A percentile compares a stretch with the other conserved stretches of the same genome.
Evolutionary conservation across 1,140 invertebrate genomes (phyloP).

Genomic region (Lineus longissimus): DNA sequence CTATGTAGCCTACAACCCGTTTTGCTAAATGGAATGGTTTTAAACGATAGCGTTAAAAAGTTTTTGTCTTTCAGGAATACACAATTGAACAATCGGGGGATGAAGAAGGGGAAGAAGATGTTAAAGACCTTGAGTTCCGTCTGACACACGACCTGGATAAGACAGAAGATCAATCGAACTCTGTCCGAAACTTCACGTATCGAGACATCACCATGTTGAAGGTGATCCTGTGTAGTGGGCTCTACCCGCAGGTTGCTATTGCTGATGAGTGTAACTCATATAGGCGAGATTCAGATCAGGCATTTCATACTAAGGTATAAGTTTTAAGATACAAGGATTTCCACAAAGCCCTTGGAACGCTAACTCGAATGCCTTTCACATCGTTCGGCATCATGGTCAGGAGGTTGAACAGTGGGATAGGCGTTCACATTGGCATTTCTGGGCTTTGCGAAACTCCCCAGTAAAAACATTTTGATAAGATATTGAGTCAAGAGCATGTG

Average conservation of each 20-base stretch:
- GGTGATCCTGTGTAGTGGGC: slow-evolving; percentile 81
- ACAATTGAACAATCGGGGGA: slow-evolving; percentile 56
- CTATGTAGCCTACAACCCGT: too few species aligned
- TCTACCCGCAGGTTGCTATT: slow-evolving; percentile 90
- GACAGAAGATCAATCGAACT: slow-evolving; percentile 39
- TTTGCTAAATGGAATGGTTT: too few species aligned
- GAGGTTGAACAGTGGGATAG: background rate
- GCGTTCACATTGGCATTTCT: too few species aligned
- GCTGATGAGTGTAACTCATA: slow-evolving; percentile 90
- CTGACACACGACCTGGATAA: slow-evolving; percentile 58
- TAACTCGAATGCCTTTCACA: background rate
- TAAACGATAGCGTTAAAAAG: too few species aligned
- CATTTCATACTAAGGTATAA: slow-evolving; percentile 82
- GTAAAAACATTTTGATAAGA: too few species aligned
- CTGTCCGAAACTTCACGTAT: slow-evolving; percentile 68
- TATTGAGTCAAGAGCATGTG: too few species aligned
- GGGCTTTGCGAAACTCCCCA: background rate
- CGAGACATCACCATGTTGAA: slow-evolving; percentile 85
- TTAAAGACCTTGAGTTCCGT: slow-evolving; percentile 83
- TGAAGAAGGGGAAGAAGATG: slow-evolving; percentile 63
- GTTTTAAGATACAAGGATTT: background rate
- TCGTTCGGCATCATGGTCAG: too few species aligned
- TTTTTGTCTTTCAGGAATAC: slow-evolving; percentile 42
- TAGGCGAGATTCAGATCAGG: slow-evolving; percentile 81
- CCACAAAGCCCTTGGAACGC: background rate